Evolutionary conservation across 2,888 invertebrate species (phyloP), one percentile per base, ranked within the genome.

Genomic region (Scotopteryx bipunctaria): DNA sequence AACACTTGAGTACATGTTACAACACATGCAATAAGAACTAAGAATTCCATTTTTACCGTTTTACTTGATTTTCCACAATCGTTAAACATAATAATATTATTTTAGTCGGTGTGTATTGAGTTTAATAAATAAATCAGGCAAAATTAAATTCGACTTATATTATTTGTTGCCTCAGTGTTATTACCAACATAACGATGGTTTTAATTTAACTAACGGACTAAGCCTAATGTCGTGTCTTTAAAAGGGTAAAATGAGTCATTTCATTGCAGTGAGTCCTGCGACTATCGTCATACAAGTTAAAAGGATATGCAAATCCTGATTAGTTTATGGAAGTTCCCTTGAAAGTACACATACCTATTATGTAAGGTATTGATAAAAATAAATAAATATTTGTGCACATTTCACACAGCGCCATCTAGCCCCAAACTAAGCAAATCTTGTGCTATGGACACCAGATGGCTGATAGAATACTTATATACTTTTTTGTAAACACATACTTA

Each of bases 1-100:
- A 45, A 50, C 52, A 67, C 64, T 56, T 46, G 50, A 33, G 58
- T 8, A 9, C 27, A 59, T 17, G 51, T 56, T 64, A 71, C 60
- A 63, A 51, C 57, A 29, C 69, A 40, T 55, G 68, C 64, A 51
- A 58, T 31, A 41, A 65, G 27, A 41, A 53, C 58, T 42, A 61
- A 44, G 2, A 63, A 55, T 38, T 55, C 53, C 72, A 72, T 71
- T 57, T 68, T 65, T 19, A 44, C 17, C 4, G 8, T 41, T 9
- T 27, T 5, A 27, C 11, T 27, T 27, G n/a, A n/a, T n/a, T n/a
- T n/a, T n/a, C n/a, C n/a, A n/a, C n/a, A n/a, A n/a, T n/a, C n/a
- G n/a, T n/a, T n/a, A n/a, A n/a, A n/a, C n/a, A n/a, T n/a, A n/a
- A n/a, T n/a, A n/a, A n/a, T n/a, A n/a, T n/a, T 9, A 25, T n/a